Base-by-base conservation (phyloP, 2,113 vertebrate genomes). In the Syngnathus floridae region DNA sequence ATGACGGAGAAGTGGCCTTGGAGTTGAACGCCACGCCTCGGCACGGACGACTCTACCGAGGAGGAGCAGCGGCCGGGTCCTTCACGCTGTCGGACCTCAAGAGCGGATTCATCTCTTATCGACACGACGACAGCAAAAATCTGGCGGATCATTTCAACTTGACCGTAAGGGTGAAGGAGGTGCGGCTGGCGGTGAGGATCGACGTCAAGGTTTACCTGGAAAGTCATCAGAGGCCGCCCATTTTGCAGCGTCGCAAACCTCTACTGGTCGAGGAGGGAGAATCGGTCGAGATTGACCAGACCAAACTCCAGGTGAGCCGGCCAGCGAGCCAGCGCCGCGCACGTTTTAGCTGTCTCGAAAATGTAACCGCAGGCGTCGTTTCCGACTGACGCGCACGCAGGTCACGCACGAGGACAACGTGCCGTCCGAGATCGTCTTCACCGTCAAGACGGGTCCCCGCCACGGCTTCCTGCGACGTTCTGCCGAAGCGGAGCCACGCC, bases 221-320 rank as follows among this genome's bases (percentile, higher is more conserved):
- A 78, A 91, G 90, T 73, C 91, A 94, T 55, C 92, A 90, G 45
- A 85, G 82, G 67, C 90, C 84, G 2, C 90, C 88, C 35, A 87
- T 82, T 0, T 31, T 92, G 68, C 76, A 91, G 73, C 90, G 89
- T 65, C 91, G 82, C 69, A 89, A 86, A 64, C 80, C 1, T 45
- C 80, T 97, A 51, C 77, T 93, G 63, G 94, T 94, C 57, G 95
- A 98, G 76, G 94, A 98, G 84, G 93, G 93, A 65, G 93, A 93
- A 73, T 86, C 90, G 66, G 90, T 92, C 56, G 93, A 93, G 84
- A 90, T 95, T 64, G 92, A 87, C 26, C 90, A 83, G 78, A 85
- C 82, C 71, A 91, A 90, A 80, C 85, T 95, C 9, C 89, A 94
- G 65, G 94, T 94, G 76, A 88, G 48, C 16, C n/a, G n/a, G n/a